Conservation (phyloP, 2,113 vertebrate genomes). For the Pseudorectes ferrugineus region DNA sequence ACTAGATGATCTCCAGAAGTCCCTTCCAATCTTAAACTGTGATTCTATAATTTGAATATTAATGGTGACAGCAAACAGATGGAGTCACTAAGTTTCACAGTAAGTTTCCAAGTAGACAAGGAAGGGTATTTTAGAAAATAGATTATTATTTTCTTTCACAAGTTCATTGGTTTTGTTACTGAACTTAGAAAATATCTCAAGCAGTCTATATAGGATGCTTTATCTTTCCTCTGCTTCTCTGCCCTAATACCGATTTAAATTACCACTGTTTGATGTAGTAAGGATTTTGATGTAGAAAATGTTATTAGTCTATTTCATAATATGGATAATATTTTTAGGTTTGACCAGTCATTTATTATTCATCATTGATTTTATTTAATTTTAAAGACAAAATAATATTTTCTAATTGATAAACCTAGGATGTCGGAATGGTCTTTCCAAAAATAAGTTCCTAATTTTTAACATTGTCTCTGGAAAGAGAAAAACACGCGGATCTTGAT, state of each 20-base stretch:
- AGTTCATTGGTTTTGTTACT: not conserved
- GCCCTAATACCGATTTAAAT: not conserved
- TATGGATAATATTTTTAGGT: not conserved
- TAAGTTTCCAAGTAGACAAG: not conserved
- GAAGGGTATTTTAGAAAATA: not conserved
- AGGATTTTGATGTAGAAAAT: not conserved
- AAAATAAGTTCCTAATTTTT: not conserved
- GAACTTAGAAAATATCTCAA: not conserved
- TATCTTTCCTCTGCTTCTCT: not conserved
- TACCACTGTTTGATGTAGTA: not conserved
- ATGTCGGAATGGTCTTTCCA: not conserved
- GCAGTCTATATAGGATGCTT: not conserved
- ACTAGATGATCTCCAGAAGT: not conserved
- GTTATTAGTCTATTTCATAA: not conserved
- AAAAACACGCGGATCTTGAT: not conserved
- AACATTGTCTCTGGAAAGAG: not conserved
- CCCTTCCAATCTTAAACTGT: not conserved
- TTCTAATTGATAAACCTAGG: not conserved
- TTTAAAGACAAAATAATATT: not conserved
- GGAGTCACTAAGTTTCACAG: not conserved
- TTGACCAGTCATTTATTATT: not conserved
- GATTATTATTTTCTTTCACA: not conserved
- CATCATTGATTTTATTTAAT: not conserved
- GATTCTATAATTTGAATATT: not conserved
- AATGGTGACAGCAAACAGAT: not conserved